phyloP scores from a whole-genome alignment of 2,113 vertebrate genomes.

The Smithornis capensis region DNA sequence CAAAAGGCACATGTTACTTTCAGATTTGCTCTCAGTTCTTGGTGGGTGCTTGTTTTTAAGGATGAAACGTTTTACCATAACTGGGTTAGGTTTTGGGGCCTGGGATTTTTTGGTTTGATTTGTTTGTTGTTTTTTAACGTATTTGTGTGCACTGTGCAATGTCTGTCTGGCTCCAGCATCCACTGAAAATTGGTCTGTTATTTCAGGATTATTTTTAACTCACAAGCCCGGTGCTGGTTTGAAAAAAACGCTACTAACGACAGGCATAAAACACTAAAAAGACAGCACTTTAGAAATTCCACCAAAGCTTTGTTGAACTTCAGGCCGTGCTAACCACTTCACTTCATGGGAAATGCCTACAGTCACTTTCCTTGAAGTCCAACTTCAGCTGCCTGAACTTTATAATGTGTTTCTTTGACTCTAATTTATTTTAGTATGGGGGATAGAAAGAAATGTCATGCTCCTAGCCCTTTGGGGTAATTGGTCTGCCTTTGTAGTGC shows the following conservation, averaged over 20 bases:
- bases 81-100: not conserved
- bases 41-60: conserved; percentile 25
- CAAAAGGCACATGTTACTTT: not conserved
- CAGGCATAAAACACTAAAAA: conserved; percentile 39
- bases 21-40: conserved; percentile 28
- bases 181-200: not conserved
- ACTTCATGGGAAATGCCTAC: not conserved
- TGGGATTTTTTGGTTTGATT: not conserved
- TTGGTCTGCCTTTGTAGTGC: not conserved
- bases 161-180: conserved; percentile 38
- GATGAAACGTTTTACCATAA: not conserved
- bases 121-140: not conserved
- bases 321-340: not conserved
- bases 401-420: conserved; percentile 1
- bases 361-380: conserved; percentile 3
- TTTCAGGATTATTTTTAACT: conserved; percentile 23
- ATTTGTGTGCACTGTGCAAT: conserved; percentile 5
- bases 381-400: conserved; percentile 15
- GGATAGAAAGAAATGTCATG: not conserved
- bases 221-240: not conserved
- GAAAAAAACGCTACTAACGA: conserved; percentile 15
- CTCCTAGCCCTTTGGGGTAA: not conserved
- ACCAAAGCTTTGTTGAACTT: conserved; percentile 29
- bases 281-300: conserved; percentile 51
- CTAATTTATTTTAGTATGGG: conserved; percentile 7